Percentiles rank a stretch among this genome's conserved stretches.
These are phyloP conservation scores for Batillaria attramentaria DNA, from an alignment of 1,140 invertebrate species.

Conservation along the genomic window DNA sequence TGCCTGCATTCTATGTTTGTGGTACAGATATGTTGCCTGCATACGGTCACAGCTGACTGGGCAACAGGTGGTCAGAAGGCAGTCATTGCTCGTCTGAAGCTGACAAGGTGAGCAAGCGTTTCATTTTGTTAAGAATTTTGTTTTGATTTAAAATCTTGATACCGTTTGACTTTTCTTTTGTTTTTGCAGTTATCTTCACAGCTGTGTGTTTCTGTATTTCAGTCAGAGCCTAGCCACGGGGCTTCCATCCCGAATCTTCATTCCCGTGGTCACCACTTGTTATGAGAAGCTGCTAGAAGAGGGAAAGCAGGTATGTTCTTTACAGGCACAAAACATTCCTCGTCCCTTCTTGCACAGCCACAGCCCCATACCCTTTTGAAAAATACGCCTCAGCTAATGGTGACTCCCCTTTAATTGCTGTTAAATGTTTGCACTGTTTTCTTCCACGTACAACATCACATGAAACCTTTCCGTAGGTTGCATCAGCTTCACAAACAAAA, in stretches of 20 bases:
- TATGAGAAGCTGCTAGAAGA: constrained; percentile 77
- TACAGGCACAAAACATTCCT: too few relatives aligned
- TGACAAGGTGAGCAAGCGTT: not conserved
- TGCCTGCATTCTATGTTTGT: constrained; percentile 6
- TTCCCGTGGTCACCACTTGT: constrained; percentile 81
- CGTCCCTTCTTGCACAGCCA: too few relatives aligned
- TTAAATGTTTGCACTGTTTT: too few relatives aligned
- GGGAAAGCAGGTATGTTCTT: constrained; percentile 3
- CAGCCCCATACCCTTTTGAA: too few relatives aligned
- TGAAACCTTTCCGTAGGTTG: too few relatives aligned
- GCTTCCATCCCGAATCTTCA: constrained; percentile 83
- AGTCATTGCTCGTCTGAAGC: not conserved
- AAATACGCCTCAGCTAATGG: too few relatives aligned
- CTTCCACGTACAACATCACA: too few relatives aligned
- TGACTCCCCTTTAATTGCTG: too few relatives aligned
- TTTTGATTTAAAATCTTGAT: too few relatives aligned
- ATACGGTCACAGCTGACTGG: not conserved
- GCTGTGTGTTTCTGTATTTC: constrained; percentile 22
- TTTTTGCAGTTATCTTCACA: not conserved
- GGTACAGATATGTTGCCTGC: constrained; percentile 12
- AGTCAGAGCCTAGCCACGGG: constrained; percentile 79
- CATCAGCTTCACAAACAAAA: too few relatives aligned
- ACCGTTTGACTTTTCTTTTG: too few relatives aligned
- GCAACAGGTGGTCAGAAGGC: constrained; percentile 3
- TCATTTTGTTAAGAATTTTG: not conserved